Conservation (phyloP, 2,888 invertebrate genomes). For the Shargacucullia verbasci region DNA sequence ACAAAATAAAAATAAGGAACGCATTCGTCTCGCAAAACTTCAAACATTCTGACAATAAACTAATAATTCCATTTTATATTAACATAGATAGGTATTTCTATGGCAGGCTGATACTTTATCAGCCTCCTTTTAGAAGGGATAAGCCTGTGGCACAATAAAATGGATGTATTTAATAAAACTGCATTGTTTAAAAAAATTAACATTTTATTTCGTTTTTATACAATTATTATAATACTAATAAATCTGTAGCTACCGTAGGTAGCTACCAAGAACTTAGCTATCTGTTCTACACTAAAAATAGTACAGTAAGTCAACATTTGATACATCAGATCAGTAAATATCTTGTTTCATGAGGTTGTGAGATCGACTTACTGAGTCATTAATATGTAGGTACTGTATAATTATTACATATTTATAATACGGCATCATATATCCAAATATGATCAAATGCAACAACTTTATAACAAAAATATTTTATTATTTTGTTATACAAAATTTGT, state of each 20-base stretch:
- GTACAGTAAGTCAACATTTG: conserved; percentile 51
- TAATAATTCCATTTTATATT: too few relatives aligned
- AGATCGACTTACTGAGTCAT: conserved; percentile 21
- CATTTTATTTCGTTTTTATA: conserved; percentile 58
- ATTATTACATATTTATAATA: conserved; percentile 45
- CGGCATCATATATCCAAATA: conserved; percentile 37
- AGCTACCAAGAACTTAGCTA: conserved; percentile 26
- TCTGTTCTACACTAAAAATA: conserved; percentile 43
- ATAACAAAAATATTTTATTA: conserved; percentile 55
- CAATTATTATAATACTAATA: conserved; percentile 34
- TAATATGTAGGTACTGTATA: conserved; percentile 34
- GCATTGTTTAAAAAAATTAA: conserved; percentile 54
- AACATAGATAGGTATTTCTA: too few relatives aligned
- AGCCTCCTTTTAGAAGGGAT: too few relatives aligned
- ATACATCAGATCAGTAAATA: conserved; percentile 51
- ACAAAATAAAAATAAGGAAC: too few relatives aligned
- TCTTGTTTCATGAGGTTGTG: conserved; percentile 19
- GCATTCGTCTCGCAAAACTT: too few relatives aligned
- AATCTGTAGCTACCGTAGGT: conserved; percentile 30
- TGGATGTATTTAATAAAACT: conserved; percentile 12
- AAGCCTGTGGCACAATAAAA: too few relatives aligned
- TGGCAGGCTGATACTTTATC: too few relatives aligned
- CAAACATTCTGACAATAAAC: too few relatives aligned
- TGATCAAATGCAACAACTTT: conserved; percentile 42
- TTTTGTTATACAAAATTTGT: conserved; percentile 43